Evolutionary conservation across 2,888 invertebrate species (phyloP).

Genomic region (Leucophenga maculata): DNA sequence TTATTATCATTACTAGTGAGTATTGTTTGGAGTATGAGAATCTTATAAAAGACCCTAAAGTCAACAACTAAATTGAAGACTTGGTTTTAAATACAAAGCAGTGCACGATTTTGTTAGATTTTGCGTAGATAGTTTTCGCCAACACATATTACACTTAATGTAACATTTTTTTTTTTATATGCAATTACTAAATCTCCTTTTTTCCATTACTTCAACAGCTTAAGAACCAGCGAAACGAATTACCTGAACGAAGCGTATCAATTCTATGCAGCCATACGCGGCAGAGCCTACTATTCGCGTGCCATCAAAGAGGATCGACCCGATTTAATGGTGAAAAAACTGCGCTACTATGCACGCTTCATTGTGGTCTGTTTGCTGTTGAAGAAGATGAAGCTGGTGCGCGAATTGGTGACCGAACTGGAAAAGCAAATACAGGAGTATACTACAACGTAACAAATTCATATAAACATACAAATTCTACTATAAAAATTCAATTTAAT

Average conservation of each 20-base stretch:
- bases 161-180: background rate
- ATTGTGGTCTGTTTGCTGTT: conserved; percentile 95
- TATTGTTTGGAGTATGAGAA: conserved; percentile 50
- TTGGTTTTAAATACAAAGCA: background rate
- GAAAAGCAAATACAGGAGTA: conserved; percentile 96
- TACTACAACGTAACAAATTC: conserved; percentile 79
- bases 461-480: conserved; percentile 7
- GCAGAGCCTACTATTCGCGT: conserved; percentile 93
- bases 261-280: conserved; percentile 95
- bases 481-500: background rate
- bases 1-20: conserved; percentile 98
- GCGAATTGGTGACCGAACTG: conserved; percentile 92
- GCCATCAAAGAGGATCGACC: conserved; percentile 94
- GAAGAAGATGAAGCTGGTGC: conserved; percentile 93
- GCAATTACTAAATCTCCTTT: background rate
- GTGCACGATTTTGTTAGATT: too few species aligned
- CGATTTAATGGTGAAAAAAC: conserved; percentile 96
- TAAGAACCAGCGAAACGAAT: conserved; percentile 96
- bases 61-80: too few species aligned
- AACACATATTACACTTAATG: too few species aligned
- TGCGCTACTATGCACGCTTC: conserved; percentile 94
- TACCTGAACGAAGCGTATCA: conserved; percentile 96
- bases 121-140: too few species aligned
- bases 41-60: background rate
- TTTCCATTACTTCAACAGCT: conserved; percentile 73